Base-by-base conservation (phyloP, 2,113 vertebrate species). In the Trichechus manatus region DNA sequence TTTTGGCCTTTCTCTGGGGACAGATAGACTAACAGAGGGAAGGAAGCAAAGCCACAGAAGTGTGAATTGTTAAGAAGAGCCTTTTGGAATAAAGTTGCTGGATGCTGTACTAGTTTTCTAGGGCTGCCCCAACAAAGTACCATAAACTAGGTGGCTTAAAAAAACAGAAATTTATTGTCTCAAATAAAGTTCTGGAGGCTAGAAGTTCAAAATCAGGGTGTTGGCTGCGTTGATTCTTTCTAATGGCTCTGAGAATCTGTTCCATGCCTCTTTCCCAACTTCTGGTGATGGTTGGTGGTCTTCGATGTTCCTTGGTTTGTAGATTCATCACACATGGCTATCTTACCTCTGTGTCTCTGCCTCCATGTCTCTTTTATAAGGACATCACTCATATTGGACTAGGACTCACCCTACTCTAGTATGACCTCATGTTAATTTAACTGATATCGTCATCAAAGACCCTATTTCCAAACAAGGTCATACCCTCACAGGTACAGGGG, bases 71-170 rank as follows among this genome's bases (percentile, higher is more conserved):
- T 8, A 0, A 66, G 50, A 92, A 14, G 91, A 96, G n/a, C 14
- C 72, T 89, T 94, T 96, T 56, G 80, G 93, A 85, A 91, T 83
- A 79, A 79, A 56, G 64, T 36, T 83, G 9, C 64, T 83, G 17
- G 11, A 74, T 82, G 19, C 8, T 90, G 17, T 72, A 20, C 33
- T 74, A 36, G 20, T 39, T 74, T 39, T 74, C 72, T 39, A 74
- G 36, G 6, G 17, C 22, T 74, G n/a, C 6, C 72, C n/a, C n/a
- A 74, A 36, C 22, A 74, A 39, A 9, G n/a, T 39, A 39, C 19
- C 19, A 39, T 36, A 39, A 74, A 74, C 36, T 74, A 6, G 5
- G 72, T 74, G n/a, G 6, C 72, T 39, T 39, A 74, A 39, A 74
- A 39, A 39, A 74, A 74, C 72, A 74, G 20, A 68, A 3, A 23